Evolutionary conservation across 64 coral and sea anemone genomes (phyloP).

Genomic region (Stylophora pistillata): DNA sequence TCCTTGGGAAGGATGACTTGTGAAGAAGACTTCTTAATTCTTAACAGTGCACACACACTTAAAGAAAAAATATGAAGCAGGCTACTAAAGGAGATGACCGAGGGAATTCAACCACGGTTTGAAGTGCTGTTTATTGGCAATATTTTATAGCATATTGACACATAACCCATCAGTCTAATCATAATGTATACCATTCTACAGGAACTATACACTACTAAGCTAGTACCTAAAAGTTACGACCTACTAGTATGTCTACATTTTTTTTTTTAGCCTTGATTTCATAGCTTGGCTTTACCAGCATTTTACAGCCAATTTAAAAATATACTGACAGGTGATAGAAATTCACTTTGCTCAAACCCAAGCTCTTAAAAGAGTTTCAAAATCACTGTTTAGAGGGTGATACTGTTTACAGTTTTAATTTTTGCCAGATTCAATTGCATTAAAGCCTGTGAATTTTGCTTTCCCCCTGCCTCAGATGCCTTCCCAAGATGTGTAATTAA

Average conservation of each 20-base stretch:
- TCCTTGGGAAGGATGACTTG: too few species aligned
- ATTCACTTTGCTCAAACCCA: background rate
- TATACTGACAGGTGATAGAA: slow-evolving; percentile 8
- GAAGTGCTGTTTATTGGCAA: background rate
- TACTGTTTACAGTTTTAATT: too few species aligned
- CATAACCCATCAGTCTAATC: background rate
- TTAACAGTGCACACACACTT: too few species aligned
- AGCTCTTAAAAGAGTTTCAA: background rate
- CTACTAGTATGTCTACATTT: background rate
- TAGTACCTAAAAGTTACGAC: background rate
- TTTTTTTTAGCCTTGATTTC: background rate
- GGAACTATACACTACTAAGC: background rate
- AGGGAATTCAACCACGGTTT: too few species aligned
- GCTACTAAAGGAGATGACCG: too few species aligned
- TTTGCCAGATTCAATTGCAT: too few species aligned
- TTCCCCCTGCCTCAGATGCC: too few species aligned
- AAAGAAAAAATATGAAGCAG: too few species aligned
- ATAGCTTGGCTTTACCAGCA: background rate
- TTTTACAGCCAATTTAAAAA: slow-evolving; percentile 21
- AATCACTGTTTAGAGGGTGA: background rate
- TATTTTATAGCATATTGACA: background rate
- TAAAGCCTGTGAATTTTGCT: too few species aligned
- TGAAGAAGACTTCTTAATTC: too few species aligned
- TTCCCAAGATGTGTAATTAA: too few species aligned
- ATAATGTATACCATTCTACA: background rate